Percentiles rank a stretch among this genome's conserved stretches.
phyloP scores from a whole-genome alignment of 2,888 invertebrate species.

The Brenthis daphne region DNA sequence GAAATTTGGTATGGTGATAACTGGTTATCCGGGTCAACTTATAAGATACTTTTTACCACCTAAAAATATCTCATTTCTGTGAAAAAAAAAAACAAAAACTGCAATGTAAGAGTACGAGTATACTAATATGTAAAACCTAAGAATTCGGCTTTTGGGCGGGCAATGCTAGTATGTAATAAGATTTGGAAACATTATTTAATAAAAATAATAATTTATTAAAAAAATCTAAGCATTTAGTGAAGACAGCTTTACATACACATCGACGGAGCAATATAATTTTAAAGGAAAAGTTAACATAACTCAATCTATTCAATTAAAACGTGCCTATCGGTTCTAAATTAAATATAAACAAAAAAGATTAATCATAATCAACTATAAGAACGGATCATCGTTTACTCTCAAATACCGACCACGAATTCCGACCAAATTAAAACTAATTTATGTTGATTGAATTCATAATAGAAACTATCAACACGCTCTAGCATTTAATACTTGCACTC shows the following conservation, averaged over 20 bases:
- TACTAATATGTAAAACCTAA: no score
- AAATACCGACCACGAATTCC: conserved; percentile 59
- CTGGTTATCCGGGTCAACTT: no score
- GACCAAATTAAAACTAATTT: conserved; percentile 76
- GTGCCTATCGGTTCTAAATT: conserved; percentile 49
- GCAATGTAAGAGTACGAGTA: no score
- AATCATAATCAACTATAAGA: conserved; percentile 62
- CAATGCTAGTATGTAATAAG: no score
- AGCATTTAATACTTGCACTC: not conserved
- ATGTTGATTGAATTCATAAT: conserved; percentile 80
- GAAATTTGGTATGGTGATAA: no score
- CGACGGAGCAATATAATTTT: not conserved
- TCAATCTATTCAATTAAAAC: conserved; percentile 29
- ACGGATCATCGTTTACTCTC: conserved; percentile 56
- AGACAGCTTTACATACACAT: not conserved
- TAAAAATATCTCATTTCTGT: no score
- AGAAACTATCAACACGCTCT: conserved; percentile 72
- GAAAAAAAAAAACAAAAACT: no score
- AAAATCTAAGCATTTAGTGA: no score
- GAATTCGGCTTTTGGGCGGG: no score
- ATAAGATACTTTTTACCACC: no score
- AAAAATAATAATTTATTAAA: no score
- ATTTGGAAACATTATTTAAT: no score
- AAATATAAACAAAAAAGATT: conserved; percentile 61
- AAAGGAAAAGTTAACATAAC: conserved; percentile 21